Evolutionary conservation across 1,140 invertebrate species (phyloP).

Genomic region (Caenorhabditis tropicalis): DNA sequence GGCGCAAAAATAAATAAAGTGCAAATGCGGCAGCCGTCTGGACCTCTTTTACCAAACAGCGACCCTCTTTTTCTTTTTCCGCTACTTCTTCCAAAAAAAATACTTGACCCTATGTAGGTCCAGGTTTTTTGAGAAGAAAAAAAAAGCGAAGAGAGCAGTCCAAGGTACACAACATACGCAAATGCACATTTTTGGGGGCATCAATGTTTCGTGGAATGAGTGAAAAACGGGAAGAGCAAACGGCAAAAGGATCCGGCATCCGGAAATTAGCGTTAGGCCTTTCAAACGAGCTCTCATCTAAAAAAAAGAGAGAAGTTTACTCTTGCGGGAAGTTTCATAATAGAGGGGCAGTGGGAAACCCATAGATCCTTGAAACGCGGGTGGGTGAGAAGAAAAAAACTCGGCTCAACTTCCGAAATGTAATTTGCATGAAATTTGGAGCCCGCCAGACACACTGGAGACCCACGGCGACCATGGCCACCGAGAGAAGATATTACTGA

Average conservation of each 20-base stretch:
- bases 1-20: conserved; percentile 44
- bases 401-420: neutral
- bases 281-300: neutral
- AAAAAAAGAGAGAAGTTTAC: neutral
- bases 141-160: conserved; percentile 5
- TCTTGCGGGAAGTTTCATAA: neutral
- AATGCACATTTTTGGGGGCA: conserved; percentile 17
- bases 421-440: conserved; percentile 1
- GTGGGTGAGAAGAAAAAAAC: conserved; percentile 15
- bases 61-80: conserved; percentile 18
- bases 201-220: conserved; percentile 42
- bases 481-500: conserved; percentile 12
- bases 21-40: conserved; percentile 36
- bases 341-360: neutral
- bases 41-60: conserved; percentile 37
- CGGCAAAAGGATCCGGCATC: conserved; percentile 20
- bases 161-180: conserved; percentile 27
- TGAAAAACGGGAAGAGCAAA: conserved; percentile 8
- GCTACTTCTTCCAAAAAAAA: conserved; percentile 23
- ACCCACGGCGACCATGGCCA: neutral
- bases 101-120: conserved; percentile 25
- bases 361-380: neutral
- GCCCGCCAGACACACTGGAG: neutral
- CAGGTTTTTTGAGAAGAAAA: conserved; percentile 1
- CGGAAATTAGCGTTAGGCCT: conserved; percentile 29